A percentile compares a stretch with the other conserved stretches of the same genome.
These are phyloP conservation scores for Lucifuga dentata DNA, from an alignment of 2,113 vertebrate genomes.

Conservation along the genomic window DNA sequence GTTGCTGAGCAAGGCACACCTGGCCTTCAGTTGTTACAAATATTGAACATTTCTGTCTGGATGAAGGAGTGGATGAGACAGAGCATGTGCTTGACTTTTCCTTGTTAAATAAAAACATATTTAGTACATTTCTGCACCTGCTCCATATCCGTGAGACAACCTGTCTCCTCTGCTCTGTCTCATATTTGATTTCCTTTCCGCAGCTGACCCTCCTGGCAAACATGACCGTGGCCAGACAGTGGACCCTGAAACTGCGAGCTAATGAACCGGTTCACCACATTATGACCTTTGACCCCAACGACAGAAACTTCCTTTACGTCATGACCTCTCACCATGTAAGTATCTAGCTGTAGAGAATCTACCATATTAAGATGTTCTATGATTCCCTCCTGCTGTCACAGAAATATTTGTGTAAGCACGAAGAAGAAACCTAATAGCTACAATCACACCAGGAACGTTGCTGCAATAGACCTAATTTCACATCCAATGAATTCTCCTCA, in stretches of 20 bases:
- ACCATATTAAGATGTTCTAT: constrained; percentile 10
- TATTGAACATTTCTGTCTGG: constrained; percentile 4
- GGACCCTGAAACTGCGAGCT: constrained; percentile 85
- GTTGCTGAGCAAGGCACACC: constrained; percentile 1
- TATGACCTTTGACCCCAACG: constrained; percentile 95
- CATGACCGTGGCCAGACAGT: constrained; percentile 87
- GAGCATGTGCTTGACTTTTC: neutral
- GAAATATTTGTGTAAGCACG: constrained; percentile 20
- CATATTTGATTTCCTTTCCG: constrained; percentile 1
- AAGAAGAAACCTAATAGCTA: constrained; percentile 6
- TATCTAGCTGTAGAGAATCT: neutral
- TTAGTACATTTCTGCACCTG: constrained; percentile 2
- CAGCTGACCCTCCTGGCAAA: constrained; percentile 89
- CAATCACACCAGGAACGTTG: neutral
- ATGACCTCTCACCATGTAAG: constrained; percentile 97
- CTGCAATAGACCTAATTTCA: constrained; percentile 10
- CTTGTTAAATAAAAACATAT: neutral
- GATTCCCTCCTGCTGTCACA: constrained; percentile 3
- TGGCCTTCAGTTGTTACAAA: neutral
- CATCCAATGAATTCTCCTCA: neutral
- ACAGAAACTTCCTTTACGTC: constrained; percentile 92
- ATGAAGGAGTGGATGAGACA: neutral
- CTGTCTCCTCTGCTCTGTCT: constrained; percentile 13
- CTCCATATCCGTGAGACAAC: neutral
- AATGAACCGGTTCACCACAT: constrained; percentile 92